phyloP scores from a whole-genome alignment of 2,888 invertebrate species.

The Diplazon laetatorius region DNA sequence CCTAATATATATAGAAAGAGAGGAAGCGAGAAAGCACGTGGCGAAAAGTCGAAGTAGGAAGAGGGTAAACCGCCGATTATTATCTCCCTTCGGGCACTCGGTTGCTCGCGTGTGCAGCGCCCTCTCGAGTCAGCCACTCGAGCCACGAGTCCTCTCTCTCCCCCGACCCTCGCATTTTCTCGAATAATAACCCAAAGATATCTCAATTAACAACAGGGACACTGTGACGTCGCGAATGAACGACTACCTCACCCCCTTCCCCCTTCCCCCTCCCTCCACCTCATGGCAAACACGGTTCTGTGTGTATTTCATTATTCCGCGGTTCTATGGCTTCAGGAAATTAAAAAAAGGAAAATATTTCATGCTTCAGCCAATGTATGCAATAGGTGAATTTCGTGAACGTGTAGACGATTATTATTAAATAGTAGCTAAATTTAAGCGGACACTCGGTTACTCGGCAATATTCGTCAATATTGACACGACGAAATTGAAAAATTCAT shows the following conservation, averaged over 20 bases:
- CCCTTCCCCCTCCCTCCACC: too few species aligned
- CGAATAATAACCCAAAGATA: conserved; percentile 56
- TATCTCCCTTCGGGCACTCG: conserved; percentile 56
- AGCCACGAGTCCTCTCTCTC: conserved; percentile 14
- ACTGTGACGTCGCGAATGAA: background rate
- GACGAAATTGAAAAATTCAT: too few species aligned
- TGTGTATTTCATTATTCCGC: conserved; percentile 16
- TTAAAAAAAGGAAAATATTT: background rate
- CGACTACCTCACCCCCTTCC: too few species aligned
- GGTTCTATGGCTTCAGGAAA: background rate
- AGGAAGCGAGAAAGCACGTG: background rate
- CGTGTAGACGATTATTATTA: too few species aligned
- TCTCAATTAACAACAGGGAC: conserved; percentile 37
- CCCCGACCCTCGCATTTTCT: conserved; percentile 29
- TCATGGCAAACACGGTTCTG: background rate
- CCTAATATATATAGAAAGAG: too few species aligned
- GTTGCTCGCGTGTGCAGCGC: conserved; percentile 23
- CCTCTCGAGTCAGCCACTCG: conserved; percentile 29
- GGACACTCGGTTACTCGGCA: too few species aligned
- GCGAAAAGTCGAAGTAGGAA: conserved; percentile 51
- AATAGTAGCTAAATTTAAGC: background rate
- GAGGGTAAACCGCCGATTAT: conserved; percentile 61
- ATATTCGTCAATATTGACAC: background rate
- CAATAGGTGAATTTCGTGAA: background rate
- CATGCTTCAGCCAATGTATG: background rate